Conservation (phyloP, 1,140 invertebrate species). For the Drosophila parvula region DNA sequence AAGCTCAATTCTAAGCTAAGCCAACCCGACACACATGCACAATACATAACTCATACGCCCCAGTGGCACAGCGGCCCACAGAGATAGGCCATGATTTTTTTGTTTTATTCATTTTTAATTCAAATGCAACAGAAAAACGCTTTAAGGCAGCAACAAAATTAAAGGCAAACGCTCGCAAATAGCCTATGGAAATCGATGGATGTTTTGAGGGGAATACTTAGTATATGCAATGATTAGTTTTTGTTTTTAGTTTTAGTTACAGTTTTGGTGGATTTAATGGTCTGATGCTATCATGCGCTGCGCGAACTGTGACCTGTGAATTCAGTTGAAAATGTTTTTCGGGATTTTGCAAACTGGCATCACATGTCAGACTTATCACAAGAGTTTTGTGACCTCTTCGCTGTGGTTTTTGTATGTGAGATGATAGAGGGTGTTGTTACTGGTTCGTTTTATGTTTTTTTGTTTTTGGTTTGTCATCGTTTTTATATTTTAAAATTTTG, state of each 20-base stretch:
- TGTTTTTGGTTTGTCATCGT: slow-evolving; percentile 11
- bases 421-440: slow-evolving; percentile 9
- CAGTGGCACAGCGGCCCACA: slow-evolving; percentile 25
- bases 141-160: slow-evolving; percentile 33
- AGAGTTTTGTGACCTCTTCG: slow-evolving; percentile 24
- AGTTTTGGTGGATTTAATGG: slow-evolving; percentile 37
- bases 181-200: slow-evolving; percentile 8
- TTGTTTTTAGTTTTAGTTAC: slow-evolving; percentile 33
- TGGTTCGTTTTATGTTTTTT: not conserved
- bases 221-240: slow-evolving; percentile 34
- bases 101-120: slow-evolving; percentile 40
- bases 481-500: slow-evolving; percentile 27
- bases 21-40: slow-evolving; percentile 36
- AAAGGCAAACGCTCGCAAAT: not conserved
- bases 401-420: slow-evolving; percentile 20
- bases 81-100: slow-evolving; percentile 47
- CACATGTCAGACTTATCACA: slow-evolving; percentile 34
- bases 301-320: slow-evolving; percentile 5
- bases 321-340: slow-evolving; percentile 12
- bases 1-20: slow-evolving; percentile 4
- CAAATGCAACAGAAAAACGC: slow-evolving; percentile 49
- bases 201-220: slow-evolving; percentile 4
- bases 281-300: slow-evolving; percentile 36
- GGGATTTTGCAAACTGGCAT: slow-evolving; percentile 27
- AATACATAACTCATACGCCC: slow-evolving; percentile 55